These are phyloP conservation scores for Drosophila tripunctata DNA, from an alignment of 2,888 invertebrate species.

Conservation along the genomic window DNA sequence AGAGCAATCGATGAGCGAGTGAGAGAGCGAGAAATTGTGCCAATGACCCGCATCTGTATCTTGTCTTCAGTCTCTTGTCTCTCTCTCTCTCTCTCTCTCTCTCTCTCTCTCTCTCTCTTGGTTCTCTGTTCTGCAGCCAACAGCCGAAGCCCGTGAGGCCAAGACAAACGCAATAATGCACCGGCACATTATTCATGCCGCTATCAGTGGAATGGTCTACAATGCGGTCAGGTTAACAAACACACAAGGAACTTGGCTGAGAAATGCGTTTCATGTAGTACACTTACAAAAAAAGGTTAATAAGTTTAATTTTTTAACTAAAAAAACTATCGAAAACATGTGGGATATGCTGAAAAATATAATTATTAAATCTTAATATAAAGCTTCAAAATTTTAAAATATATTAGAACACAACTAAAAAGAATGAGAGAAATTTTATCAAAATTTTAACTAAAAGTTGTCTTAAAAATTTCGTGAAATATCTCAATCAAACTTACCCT, in stretches of 20 bases:
- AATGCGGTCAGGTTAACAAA: conserved; percentile 27
- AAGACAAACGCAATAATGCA: conserved; percentile 77
- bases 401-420: no score
- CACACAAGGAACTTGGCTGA: conserved; percentile 37
- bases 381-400: no score
- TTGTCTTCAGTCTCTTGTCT: conserved; percentile 5
- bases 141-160: conserved; percentile 37
- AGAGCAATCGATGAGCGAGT: conserved; percentile 24
- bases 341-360: no score
- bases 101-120: neutral
- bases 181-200: conserved; percentile 78
- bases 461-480: no score
- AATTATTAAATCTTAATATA: no score
- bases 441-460: no score
- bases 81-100: neutral
- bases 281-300: neutral
- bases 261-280: conserved; percentile 55
- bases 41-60: conserved; percentile 75
- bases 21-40: conserved; percentile 42
- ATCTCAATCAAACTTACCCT: no score
- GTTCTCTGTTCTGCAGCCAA: conserved; percentile 23
- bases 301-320: no score
- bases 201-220: conserved; percentile 70
- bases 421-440: no score
- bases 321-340: no score